Percentiles rank a stretch among this genome's conserved stretches.
These are phyloP conservation scores for Chiridota heheva DNA, from an alignment of 35 echinoderm and acorn worm species.

Conservation along the genomic window DNA sequence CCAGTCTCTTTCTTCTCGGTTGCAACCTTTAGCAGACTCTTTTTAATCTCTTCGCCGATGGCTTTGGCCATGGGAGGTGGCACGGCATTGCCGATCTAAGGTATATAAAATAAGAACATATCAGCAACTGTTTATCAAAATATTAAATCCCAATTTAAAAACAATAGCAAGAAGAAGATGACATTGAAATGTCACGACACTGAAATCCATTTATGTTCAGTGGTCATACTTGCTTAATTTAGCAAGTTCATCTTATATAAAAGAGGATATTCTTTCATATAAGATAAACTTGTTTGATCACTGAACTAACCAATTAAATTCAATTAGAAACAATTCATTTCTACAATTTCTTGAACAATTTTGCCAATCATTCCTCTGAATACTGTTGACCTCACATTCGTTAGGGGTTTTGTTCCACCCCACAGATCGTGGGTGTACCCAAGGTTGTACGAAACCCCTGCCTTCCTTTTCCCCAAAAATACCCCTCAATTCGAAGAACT, in stretches of 20 bases:
- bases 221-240: background rate
- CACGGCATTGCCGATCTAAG: constrained; percentile 88
- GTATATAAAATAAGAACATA: background rate
- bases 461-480: background rate
- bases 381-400: no score
- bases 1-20: constrained; percentile 26
- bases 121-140: background rate
- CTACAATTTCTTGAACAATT: no score
- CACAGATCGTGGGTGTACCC: background rate
- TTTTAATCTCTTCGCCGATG: constrained; percentile 87
- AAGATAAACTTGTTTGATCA: background rate
- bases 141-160: background rate
- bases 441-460: background rate
- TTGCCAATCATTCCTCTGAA: no score
- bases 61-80: constrained; percentile 89
- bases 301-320: no score
- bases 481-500: background rate
- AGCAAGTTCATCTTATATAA: background rate
- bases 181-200: background rate
- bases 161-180: background rate
- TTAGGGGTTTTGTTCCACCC: no score
- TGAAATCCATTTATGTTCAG: background rate
- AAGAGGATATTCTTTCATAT: background rate
- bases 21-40: constrained; percentile 62
- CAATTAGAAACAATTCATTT: no score